Evolutionary conservation across 2,113 vertebrate genomes (phyloP).

Genomic region (Ciconia stormi): DNA sequence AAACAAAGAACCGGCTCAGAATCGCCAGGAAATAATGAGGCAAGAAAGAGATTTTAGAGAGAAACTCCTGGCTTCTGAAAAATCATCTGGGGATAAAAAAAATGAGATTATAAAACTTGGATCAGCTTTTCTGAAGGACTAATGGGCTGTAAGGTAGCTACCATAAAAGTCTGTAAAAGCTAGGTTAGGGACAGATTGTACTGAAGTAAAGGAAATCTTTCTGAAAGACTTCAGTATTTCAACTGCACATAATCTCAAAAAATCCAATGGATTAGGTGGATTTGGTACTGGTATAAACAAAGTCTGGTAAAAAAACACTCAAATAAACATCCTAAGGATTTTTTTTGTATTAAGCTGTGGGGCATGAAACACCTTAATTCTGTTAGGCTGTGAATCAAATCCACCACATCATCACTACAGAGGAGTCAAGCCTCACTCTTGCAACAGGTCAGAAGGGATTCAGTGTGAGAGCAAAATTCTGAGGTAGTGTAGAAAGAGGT

Average conservation of each 20-base stretch:
- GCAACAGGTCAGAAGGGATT: background rate
- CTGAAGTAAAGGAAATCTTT: background rate
- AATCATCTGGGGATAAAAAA: background rate
- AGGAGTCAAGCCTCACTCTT: background rate
- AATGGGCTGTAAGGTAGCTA: background rate
- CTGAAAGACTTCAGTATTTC: background rate
- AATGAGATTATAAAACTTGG: background rate
- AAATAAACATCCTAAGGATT: background rate
- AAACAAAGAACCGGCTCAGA: background rate
- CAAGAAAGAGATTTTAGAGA: background rate
- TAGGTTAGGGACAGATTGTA: background rate
- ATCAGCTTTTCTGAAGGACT: background rate
- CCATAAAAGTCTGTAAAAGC: background rate
- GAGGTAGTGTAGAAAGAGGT: background rate
- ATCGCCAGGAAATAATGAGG: slow-evolving; percentile 21
- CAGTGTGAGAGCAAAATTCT: background rate
- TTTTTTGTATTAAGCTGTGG: background rate
- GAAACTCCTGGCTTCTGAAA: slow-evolving; percentile 5
- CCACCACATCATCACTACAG: background rate
- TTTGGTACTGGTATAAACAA: background rate
- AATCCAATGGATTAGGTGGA: background rate
- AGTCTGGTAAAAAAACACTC: background rate
- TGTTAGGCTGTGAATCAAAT: background rate
- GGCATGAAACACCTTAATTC: background rate
- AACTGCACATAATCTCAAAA: background rate